Percentiles rank a stretch among this genome's conserved stretches.
Evolutionary conservation across 2,113 vertebrate species (phyloP).

Genomic region (Gobiocypris rarus): DNA sequence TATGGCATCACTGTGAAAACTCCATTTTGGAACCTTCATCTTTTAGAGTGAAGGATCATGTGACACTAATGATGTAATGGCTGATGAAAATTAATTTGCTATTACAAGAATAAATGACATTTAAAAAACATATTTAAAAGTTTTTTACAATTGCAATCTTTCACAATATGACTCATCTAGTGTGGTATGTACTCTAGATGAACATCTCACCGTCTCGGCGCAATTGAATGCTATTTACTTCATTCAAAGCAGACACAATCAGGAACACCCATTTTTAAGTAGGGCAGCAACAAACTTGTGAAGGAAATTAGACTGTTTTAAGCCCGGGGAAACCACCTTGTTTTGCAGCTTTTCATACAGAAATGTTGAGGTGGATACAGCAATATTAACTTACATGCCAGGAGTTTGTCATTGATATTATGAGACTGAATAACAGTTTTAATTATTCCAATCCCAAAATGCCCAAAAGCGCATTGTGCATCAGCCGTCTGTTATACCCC

Average conservation of each 20-base stretch:
- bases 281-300: background rate
- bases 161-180: no score
- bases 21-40: no score
- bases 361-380: constrained; percentile 47
- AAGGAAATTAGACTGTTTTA: background rate
- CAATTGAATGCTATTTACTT: no score
- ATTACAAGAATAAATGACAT: no score
- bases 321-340: constrained; percentile 31
- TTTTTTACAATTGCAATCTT: no score
- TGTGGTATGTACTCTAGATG: no score
- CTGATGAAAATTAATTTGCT: no score
- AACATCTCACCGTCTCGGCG: no score
- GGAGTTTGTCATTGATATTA: constrained; percentile 34
- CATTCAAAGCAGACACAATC: background rate
- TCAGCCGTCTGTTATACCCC: background rate
- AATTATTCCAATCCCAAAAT: constrained; percentile 20
- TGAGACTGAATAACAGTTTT: constrained; percentile 4
- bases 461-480: background rate
- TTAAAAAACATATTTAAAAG: no score
- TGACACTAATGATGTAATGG: no score
- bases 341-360: constrained; percentile 45
- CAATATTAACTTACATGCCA: constrained; percentile 51
- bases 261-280: constrained; percentile 9
- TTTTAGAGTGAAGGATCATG: no score
- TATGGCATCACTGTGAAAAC: no score